phyloP scores from a whole-genome alignment of 2,888 invertebrate genomes.

The Eledone cirrhosa region DNA sequence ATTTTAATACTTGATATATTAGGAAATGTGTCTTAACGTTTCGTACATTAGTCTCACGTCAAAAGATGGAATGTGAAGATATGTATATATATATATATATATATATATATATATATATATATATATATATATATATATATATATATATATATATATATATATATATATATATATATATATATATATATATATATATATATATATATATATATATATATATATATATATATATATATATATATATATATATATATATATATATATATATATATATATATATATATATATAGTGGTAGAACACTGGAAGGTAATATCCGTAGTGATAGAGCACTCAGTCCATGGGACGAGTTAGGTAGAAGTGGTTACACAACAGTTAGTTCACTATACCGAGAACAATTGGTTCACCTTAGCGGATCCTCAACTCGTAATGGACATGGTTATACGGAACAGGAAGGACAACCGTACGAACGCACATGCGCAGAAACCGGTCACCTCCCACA shows the following conservation, averaged over 20 bases:
- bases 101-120: slow-evolving; percentile 6
- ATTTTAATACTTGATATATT: neutral
- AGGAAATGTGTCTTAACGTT: neutral
- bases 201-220: neutral
- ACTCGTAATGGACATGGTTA: no score
- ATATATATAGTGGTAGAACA: no score
- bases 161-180: neutral
- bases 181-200: neutral
- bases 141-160: neutral
- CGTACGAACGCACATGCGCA: no score
- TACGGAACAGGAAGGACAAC: no score
- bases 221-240: neutral
- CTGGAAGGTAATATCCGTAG: no score
- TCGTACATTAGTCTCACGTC: neutral
- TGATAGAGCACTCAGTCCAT: no score
- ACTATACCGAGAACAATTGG: no score
- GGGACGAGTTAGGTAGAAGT: no score
- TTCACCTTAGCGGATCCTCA: no score
- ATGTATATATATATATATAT: neutral
- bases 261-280: neutral
- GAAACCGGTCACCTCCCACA: no score
- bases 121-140: neutral
- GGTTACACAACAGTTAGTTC: no score
- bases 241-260: neutral
- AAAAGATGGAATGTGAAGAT: neutral